phyloP scores from a whole-genome alignment of 2,888 invertebrate genomes.

The Thereva unica region DNA sequence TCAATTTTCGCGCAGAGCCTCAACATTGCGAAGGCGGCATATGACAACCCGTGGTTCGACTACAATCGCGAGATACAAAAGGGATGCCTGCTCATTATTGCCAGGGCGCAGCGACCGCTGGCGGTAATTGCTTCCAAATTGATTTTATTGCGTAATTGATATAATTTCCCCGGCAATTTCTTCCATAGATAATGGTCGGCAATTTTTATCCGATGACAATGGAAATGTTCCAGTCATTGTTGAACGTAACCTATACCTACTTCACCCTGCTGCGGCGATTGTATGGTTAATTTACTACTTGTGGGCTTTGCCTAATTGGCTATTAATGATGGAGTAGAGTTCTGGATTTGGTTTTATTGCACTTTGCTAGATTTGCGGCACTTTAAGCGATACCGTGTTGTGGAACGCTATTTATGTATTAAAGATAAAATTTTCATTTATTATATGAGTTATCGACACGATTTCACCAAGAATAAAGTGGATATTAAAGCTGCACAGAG shows the following conservation, averaged over 20 bases:
- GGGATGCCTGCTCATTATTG: slow-evolving; percentile 18
- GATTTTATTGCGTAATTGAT: background rate
- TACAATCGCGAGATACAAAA: slow-evolving; percentile 9
- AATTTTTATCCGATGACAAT: slow-evolving; percentile 36
- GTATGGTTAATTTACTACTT: slow-evolving; percentile 49
- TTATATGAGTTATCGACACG: too few relatives aligned
- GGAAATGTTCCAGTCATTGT: slow-evolving; percentile 34
- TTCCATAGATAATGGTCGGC: slow-evolving; percentile 19
- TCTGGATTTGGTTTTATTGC: too few relatives aligned
- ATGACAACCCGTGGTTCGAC: slow-evolving; percentile 25
- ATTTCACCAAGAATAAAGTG: too few relatives aligned
- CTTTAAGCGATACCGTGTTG: too few relatives aligned
- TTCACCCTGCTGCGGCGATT: slow-evolving; percentile 32
- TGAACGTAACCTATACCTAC: slow-evolving; percentile 35
- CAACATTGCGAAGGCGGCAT: slow-evolving; percentile 24
- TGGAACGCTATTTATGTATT: too few relatives aligned
- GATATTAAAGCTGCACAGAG: too few relatives aligned
- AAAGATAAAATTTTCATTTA: too few relatives aligned
- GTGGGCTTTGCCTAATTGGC: too few relatives aligned
- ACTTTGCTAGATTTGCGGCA: too few relatives aligned
- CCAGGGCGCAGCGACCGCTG: slow-evolving; percentile 26
- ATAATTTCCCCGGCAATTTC: background rate
- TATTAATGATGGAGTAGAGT: too few relatives aligned
- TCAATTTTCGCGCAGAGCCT: slow-evolving; percentile 15
- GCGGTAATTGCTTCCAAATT: background rate